Conservation (phyloP, 1,140 invertebrate species). For the Carposina sasakii region DNA sequence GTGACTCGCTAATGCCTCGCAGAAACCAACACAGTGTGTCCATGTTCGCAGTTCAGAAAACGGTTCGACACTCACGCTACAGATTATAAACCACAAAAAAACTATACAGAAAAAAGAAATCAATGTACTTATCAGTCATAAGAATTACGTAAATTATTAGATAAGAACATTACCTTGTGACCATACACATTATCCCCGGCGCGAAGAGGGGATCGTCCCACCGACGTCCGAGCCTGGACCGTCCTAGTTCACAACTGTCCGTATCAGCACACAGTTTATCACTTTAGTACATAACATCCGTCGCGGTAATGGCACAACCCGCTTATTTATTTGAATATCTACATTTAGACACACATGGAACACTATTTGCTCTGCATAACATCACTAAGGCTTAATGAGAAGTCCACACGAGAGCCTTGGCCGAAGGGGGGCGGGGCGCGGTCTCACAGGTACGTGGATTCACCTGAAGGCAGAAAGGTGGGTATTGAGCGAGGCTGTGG, state of each 20-base stretch:
- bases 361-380: constrained; percentile 50
- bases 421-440: constrained; percentile 39
- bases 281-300: constrained; percentile 15
- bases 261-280: constrained; percentile 35
- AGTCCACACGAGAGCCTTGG: neutral
- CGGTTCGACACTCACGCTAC: no score
- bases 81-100: neutral
- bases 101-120: constrained; percentile 21
- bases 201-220: no score
- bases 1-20: neutral
- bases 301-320: constrained; percentile 52
- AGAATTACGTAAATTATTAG: constrained; percentile 30
- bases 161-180: constrained; percentile 47
- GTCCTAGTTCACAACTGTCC: constrained; percentile 15
- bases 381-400: constrained; percentile 39
- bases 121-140: constrained; percentile 51
- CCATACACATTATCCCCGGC: constrained; percentile 2
- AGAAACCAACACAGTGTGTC: neutral
- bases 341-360: constrained; percentile 60
- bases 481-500: constrained; percentile 3
- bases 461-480: constrained; percentile 65
- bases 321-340: constrained; percentile 42
- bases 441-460: constrained; percentile 72
- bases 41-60: no score
- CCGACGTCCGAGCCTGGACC: no score